Evolutionary conservation across 2,113 vertebrate species (phyloP), one percentile per base, ranked within the genome.

Genomic region (Sapajus apella): DNA sequence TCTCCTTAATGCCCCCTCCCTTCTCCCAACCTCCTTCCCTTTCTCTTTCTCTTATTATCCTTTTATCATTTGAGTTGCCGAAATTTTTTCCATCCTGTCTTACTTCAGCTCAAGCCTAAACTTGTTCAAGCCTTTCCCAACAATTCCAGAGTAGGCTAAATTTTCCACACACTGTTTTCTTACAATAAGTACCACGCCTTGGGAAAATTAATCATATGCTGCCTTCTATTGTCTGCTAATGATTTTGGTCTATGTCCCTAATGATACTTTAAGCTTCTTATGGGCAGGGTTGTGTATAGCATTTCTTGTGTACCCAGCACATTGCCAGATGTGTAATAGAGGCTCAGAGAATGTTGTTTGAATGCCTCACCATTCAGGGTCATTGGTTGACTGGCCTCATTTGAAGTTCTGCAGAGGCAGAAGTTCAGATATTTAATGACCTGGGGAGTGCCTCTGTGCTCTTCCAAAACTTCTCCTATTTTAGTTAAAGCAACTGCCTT

Each of bases 251-350:
- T 83, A 27, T 87, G 56, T 37, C 56, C 17, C 72, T 94, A 91
- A 94, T 91, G 81, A 96, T 50, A 68, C 91, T 88, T 88, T 94
- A 98, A 98, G 93, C 97, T 80, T 97, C 96, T 97, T 97, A 95
- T 77, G 94, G 97, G 96, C 90, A 96, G 96, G 79, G 96, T n/a
- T 95, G 72, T 75, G 21, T 20, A 27, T 30, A 32, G 55, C 30
- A 75, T 81, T 89, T 76, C 77, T 90, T 86, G 50, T 87, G 70
- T 70, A 80, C 37, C 83, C 5, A 89, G 83, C 47, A 68, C 21
- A 75, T 83, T 50, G 83, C n/a, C 75, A 81, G 61, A 96, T 50
- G 45, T 5, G 0, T 64, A 87, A 32, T 5, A 85, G 85, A 79
- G 75, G 73, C 25, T 55, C 30, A 75, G n/a, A 64, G 73, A 90